Evolutionary conservation across 2,888 invertebrate species (phyloP), one percentile per base, ranked within the genome.

Genomic region (Pandemis heparana): DNA sequence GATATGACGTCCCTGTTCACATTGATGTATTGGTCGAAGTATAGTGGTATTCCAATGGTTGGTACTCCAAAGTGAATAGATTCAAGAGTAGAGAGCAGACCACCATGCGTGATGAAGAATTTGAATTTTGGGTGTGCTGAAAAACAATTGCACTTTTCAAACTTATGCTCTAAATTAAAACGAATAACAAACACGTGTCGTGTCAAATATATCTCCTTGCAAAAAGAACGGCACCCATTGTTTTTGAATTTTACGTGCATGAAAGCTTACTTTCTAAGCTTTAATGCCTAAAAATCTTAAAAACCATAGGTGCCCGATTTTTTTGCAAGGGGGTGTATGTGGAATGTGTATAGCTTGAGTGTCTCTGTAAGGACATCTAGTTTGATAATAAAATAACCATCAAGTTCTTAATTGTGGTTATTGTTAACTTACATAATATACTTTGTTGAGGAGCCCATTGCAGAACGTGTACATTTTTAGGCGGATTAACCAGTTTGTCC

Each of bases 391-490:
- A 46, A 46, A 46, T 46, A 46, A 10, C 46, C 14, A 12, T 46
- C 12, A 12, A 41, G 23, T 32, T 32, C 4, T 32, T 4, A 32
- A 32, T 2, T 32, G 23, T 32, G 4, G 6, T 53, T 8, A 53
- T 16, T 14, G 5, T 8, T 48, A 12, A 74, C 75, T 79, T 78
- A 91, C 92, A 85, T 73, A 92, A 82, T 75, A 92, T 89, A 64
- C 90, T 90, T 16, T 81, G 84, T 66, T 92, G 91, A n/a, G 91
- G 91, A 32, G 92, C 90, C 92, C 92, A 89, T 18, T 82, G 80
- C 39, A 77, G 67, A 14, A 85, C 75, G 48, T 80, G 79, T 0
- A 89, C 83, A 77, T 89, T 89, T 32, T 75, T 70, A 7, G 83
- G 82, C 38, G 78, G 67, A 7, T 77, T 78, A 5, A 78, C 76